A percentile compares a stretch with the other conserved stretches of the same genome.
These are phyloP conservation scores for Lasiommata megera DNA, from an alignment of 2,888 invertebrate species.

Conservation along the genomic window DNA sequence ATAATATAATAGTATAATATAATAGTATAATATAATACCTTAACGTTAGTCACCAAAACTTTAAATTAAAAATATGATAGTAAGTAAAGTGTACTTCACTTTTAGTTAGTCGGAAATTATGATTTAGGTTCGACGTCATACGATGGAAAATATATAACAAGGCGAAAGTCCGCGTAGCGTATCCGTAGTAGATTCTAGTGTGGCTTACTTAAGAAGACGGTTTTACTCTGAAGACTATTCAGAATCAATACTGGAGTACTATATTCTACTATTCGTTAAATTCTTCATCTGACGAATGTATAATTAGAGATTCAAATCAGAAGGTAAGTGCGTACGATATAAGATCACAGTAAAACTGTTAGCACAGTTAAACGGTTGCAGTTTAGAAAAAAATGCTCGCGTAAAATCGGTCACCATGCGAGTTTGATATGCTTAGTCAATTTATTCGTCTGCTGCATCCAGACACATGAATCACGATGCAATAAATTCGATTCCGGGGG, in stretches of 20 bases:
- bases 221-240: too few species aligned
- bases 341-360: neutral
- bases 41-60: too few species aligned
- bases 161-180: neutral
- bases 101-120: too few species aligned
- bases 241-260: too few species aligned
- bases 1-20: too few species aligned
- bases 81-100: too few species aligned
- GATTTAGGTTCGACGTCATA: too few species aligned
- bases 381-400: constrained; percentile 2
- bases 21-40: too few species aligned
- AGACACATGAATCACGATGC: constrained; percentile 76
- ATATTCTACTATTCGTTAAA: too few species aligned
- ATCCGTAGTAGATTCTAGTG: neutral
- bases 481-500: constrained; percentile 64
- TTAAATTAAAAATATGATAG: too few species aligned
- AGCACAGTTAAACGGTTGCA: constrained; percentile 1
- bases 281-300: neutral
- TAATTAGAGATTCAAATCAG: too few species aligned
- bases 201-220: neutral
- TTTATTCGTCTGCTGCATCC: constrained; percentile 74
- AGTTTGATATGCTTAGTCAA: constrained; percentile 38
- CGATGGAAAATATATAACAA: too few species aligned
- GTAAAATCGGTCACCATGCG: constrained; percentile 23
- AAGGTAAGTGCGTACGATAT: neutral